Conservation (phyloP, 2,888 invertebrate genomes). For the Bugula neritina region DNA sequence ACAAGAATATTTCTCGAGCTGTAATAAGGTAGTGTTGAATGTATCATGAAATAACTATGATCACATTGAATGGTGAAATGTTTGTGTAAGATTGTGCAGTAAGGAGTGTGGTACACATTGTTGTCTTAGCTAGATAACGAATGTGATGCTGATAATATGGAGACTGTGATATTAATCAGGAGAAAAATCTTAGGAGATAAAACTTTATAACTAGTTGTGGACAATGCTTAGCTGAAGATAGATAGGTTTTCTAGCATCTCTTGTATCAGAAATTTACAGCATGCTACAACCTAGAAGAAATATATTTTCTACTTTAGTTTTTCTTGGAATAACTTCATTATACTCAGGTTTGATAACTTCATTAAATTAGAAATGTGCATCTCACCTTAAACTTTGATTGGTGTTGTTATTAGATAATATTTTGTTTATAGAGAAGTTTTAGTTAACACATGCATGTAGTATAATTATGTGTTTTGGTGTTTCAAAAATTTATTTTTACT, state of each 20-base stretch:
- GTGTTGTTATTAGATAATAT: no score
- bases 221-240: background rate
- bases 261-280: background rate
- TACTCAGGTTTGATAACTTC: background rate
- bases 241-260: background rate
- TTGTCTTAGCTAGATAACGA: background rate
- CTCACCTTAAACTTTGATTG: no score
- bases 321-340: background rate
- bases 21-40: no score
- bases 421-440: no score
- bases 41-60: background rate
- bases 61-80: background rate
- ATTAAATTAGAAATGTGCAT: no score
- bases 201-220: background rate
- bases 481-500: no score
- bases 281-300: slow-evolving; percentile 15
- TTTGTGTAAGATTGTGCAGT: background rate
- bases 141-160: background rate
- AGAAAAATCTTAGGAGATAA: background rate
- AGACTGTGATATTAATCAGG: no score
- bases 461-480: no score
- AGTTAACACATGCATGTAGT: no score
- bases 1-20: no score
- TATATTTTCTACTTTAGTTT: background rate
- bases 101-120: background rate